These are phyloP conservation scores for Lithosia quadra DNA, from an alignment of 2,888 invertebrate species.

Conservation along the genomic window DNA sequence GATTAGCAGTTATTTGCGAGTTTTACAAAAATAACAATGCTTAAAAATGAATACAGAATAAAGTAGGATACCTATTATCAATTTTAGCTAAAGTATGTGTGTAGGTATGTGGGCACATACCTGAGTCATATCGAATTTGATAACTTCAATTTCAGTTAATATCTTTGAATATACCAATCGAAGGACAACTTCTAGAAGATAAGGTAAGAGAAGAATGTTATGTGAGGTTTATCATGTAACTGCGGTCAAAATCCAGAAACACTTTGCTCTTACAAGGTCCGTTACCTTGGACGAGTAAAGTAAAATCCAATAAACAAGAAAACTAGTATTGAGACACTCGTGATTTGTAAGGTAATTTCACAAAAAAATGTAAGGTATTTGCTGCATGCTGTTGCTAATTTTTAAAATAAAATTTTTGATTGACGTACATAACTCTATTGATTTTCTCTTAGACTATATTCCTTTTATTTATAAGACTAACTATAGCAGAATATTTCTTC, in stretches of 20 bases:
- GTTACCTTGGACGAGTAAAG: background rate
- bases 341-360: background rate
- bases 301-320: background rate
- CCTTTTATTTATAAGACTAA: too few relatives aligned
- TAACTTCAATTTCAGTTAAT: background rate
- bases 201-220: background rate
- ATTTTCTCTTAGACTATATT: background rate
- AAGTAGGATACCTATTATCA: background rate
- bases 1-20: background rate
- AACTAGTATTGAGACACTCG: background rate
- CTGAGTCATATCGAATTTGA: background rate
- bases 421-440: background rate
- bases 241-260: background rate
- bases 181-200: too few relatives aligned
- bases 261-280: background rate
- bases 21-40: background rate
- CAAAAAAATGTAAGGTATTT: background rate
- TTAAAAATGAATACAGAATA: background rate
- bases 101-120: background rate
- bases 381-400: background rate
- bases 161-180: background rate
- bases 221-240: background rate
- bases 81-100: too few relatives aligned
- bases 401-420: background rate
- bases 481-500: too few relatives aligned